These are phyloP conservation scores for Mystacides longicornis DNA, from an alignment of 2,888 invertebrate genomes.

Conservation along the genomic window DNA sequence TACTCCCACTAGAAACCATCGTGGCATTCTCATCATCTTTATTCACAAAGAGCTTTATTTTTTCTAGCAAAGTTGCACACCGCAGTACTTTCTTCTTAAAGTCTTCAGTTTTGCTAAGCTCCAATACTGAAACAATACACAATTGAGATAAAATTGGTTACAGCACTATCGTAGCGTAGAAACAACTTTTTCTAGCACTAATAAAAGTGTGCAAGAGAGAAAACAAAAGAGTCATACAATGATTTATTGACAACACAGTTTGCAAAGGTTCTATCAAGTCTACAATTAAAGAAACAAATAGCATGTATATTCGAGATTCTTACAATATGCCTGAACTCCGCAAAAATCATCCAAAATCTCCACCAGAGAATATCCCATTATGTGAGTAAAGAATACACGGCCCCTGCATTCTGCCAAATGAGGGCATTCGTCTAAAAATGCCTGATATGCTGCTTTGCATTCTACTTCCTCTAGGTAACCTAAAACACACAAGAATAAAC, in stretches of 20 bases:
- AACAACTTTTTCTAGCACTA: no score
- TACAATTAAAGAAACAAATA: no score
- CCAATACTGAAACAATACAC: conserved; percentile 40
- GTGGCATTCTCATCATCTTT: background rate
- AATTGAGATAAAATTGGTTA: background rate
- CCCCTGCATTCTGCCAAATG: conserved; percentile 47
- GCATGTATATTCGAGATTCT: no score
- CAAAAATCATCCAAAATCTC: conserved; percentile 46
- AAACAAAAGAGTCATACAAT: no score
- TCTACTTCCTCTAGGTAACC: conserved; percentile 45
- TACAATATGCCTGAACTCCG: conserved; percentile 44
- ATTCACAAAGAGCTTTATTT: conserved; percentile 37
- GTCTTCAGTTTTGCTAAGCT: conserved; percentile 37
- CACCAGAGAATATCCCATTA: conserved; percentile 34
- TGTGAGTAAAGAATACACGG: conserved; percentile 41
- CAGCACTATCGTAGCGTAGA: no score
- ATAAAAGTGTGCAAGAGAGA: no score
- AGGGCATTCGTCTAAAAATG: conserved; percentile 44
- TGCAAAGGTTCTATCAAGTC: no score
- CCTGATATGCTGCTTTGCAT: conserved; percentile 46
- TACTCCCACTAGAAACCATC: no score
- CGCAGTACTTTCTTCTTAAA: conserved; percentile 39
- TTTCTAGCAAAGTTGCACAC: conserved; percentile 39
- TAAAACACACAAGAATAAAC: conserved; percentile 28
- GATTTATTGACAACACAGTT: no score